Evolutionary conservation across 2,113 vertebrate genomes (phyloP).

Genomic region (Muscicapa adusta): DNA sequence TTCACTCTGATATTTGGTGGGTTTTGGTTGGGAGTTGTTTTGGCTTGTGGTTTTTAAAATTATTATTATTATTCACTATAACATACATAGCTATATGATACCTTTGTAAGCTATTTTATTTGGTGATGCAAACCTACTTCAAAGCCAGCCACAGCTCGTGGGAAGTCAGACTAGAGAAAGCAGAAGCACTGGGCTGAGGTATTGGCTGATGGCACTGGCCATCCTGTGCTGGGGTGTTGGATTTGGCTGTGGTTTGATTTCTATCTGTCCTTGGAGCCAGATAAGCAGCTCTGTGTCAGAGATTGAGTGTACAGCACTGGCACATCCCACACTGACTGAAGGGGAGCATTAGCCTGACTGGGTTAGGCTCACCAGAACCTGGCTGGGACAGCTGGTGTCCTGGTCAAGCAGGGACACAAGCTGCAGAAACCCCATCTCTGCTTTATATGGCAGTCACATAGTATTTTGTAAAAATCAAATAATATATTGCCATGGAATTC

Average conservation of each 20-base stretch:
- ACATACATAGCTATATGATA: neutral
- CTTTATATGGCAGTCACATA: neutral
- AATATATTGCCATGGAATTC: neutral
- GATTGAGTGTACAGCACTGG: neutral
- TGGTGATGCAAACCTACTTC: neutral
- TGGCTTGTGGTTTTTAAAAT: neutral
- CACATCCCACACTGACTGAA: too few relatives aligned
- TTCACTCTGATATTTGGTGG: neutral
- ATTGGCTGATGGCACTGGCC: neutral
- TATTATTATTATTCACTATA: too few relatives aligned
- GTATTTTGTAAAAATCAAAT: neutral
- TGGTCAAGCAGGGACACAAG: neutral
- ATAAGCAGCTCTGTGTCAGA: neutral
- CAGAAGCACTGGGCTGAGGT: neutral
- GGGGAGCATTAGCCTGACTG: neutral
- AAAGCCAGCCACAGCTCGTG: neutral
- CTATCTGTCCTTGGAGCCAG: neutral
- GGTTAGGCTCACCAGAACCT: neutral
- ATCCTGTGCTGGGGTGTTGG: too few relatives aligned
- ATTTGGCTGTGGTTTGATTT: neutral
- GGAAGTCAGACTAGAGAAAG: neutral
- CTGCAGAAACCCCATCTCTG: neutral
- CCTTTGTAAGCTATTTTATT: neutral
- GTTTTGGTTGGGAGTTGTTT: rapidly evolving
- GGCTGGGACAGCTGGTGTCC: neutral